Base-by-base conservation (phyloP, 2,797 vertebrate genomes). In the Tokudaia tokunoshimensis region DNA sequence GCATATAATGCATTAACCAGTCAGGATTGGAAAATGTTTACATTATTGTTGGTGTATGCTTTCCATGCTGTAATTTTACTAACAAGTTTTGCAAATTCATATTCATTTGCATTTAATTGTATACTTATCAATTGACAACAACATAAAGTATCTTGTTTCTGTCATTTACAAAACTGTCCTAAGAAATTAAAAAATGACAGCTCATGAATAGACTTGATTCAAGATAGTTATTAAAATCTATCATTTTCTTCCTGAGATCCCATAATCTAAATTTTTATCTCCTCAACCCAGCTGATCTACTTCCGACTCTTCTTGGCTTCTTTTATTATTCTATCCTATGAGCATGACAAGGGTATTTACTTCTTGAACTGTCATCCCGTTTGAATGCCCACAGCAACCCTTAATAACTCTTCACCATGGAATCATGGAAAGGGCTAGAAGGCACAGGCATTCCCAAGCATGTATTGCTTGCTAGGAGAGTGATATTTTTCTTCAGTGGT, bases 221-320 rank as follows among this genome's bases (percentile, higher is more conserved):
- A 90, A 88, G 19, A 79, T 6, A 70, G 0, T 15, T 59, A 57
- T 63, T 93, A 81, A 94, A 84, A 94, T 10, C 15, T 37, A 44
- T 0, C 5, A 65, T 72, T 70, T 37, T 22, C 34, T 63, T 93
- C 5, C 4, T 1, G 2, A 24, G 31, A 20, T 82, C 22, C 78
- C 22, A 29, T 24, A 87, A 93, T 94, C 41, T 90, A 75, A 94
- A 79, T 91, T 67, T 67, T 76, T 92, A 13, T 50, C 57, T 78
- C 52, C 34, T 96, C 44, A 79, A 70, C 31, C 4, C 44, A 37
- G 15, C 8, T 10, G 47, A 34, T 50, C 19, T 84, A 47, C 55
- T 86, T 19, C 83, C 92, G 78, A 9, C 11, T 70, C 52, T 20
- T 1, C 12, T 75, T 50, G 24, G n/a, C 10, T 50, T 61, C 47